Conservation (phyloP, 2,113 vertebrate species). For the Hemibagrus wyckioides region DNA sequence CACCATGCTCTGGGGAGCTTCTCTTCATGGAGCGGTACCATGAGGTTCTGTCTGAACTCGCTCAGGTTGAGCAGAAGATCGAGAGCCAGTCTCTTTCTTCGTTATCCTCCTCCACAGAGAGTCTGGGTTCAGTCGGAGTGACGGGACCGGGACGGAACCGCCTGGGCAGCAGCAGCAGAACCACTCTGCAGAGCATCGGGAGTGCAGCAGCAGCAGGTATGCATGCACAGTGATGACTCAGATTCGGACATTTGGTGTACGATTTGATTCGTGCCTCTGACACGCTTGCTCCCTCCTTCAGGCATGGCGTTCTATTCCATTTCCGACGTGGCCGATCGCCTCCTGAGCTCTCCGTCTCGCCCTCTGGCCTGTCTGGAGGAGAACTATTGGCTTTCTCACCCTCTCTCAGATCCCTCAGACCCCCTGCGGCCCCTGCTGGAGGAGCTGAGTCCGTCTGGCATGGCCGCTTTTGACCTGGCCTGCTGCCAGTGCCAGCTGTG, state of each 20-base stretch:
- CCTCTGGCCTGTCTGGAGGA: constrained; percentile 84
- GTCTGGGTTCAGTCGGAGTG: constrained; percentile 63
- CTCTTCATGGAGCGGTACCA: constrained; percentile 91
- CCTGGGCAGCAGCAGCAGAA: constrained; percentile 81
- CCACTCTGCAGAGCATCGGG: constrained; percentile 91
- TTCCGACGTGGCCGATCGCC: constrained; percentile 90
- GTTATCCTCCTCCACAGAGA: constrained; percentile 71
- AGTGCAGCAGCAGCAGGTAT: constrained; percentile 93
- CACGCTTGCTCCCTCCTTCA: constrained; percentile 53
- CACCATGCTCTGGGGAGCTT: constrained; percentile 83
- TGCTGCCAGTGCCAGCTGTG: constrained; percentile 91
- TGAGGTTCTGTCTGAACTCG: constrained; percentile 84
- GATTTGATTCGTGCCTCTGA: not conserved
- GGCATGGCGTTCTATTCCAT: constrained; percentile 98
- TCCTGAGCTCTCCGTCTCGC: constrained; percentile 81
- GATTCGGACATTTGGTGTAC: not conserved
- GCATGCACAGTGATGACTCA: not conserved
- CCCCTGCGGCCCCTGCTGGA: constrained; percentile 77
- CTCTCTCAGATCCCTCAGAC: constrained; percentile 69
- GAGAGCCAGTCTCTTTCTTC: constrained; percentile 80
- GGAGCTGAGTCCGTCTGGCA: constrained; percentile 86
- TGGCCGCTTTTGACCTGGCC: constrained; percentile 95
- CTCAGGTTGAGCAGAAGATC: constrained; percentile 88
- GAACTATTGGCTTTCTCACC: constrained; percentile 82
- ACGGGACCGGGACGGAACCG: constrained; percentile 64